Evolutionary conservation across 1,140 invertebrate species (phyloP).

Genomic region (Polypedilum pembai): DNA sequence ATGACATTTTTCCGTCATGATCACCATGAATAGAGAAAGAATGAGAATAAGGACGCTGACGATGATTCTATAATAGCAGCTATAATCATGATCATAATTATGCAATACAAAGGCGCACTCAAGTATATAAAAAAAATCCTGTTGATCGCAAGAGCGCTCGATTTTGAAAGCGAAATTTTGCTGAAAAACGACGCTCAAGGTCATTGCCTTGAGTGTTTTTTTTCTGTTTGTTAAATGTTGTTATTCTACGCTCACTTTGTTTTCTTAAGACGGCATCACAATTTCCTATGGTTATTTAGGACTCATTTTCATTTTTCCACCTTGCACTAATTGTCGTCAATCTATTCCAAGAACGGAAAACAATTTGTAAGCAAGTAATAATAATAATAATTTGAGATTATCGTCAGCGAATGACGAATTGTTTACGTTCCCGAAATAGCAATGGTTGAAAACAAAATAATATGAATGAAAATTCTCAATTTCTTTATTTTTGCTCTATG

Average conservation of each 20-base stretch:
- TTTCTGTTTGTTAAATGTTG: not conserved
- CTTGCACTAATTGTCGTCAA: too few relatives aligned
- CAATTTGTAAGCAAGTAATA: not conserved
- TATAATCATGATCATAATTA: not conserved
- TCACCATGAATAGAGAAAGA: not conserved
- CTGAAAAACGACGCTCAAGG: not conserved
- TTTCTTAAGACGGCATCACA: too few relatives aligned
- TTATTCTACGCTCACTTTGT: not conserved
- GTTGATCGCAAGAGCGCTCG: too few relatives aligned
- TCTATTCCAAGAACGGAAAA: not conserved
- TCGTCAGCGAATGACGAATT: not conserved
- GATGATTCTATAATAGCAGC: not conserved
- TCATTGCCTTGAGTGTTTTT: conserved; percentile 3
- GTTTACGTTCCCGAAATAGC: conserved; percentile 7
- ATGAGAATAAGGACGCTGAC: not conserved
- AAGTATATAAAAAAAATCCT: too few relatives aligned
- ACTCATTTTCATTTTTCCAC: too few relatives aligned
- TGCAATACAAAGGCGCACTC: not conserved
- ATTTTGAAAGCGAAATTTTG: not conserved
- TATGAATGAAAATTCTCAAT: too few relatives aligned
- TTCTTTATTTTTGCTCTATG: not conserved
- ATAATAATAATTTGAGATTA: not conserved
- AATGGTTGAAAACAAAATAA: too few relatives aligned
- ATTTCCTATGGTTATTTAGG: too few relatives aligned
- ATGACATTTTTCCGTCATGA: not conserved